These are phyloP conservation scores for Pelecanoides urinatrix DNA, from an alignment of 2,113 vertebrate genomes.

Conservation along the genomic window DNA sequence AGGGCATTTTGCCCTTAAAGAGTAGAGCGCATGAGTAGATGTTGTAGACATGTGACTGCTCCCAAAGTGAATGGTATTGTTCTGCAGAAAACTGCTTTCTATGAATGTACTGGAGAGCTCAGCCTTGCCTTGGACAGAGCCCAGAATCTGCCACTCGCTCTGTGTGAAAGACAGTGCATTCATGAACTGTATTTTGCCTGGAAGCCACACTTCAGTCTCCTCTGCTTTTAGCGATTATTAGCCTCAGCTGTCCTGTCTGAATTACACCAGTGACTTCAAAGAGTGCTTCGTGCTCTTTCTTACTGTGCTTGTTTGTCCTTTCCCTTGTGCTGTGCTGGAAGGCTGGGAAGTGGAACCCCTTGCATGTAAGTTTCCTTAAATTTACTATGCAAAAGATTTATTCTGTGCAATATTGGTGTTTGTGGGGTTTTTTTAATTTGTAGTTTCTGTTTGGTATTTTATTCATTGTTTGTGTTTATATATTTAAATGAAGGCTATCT, in stretches of 20 bases:
- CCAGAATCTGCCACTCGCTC: not conserved
- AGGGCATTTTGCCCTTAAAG: not conserved
- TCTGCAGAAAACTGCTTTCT: not conserved
- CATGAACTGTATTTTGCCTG: not conserved
- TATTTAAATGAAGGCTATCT: not conserved
- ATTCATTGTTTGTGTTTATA: not conserved
- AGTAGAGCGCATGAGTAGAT: not conserved
- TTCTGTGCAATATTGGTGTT: not conserved
- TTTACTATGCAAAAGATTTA: not conserved
- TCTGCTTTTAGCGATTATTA: not conserved
- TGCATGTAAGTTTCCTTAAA: conserved; percentile 88
- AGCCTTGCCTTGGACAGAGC: not conserved
- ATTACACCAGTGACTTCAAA: conserved; percentile 34
- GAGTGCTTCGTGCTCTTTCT: conserved; percentile 54
- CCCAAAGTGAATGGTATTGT: not conserved
- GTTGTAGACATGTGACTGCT: not conserved
- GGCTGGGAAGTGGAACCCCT: conserved; percentile 97
- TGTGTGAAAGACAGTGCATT: not conserved
- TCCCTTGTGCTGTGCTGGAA: conserved; percentile 77
- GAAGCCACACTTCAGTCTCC: not conserved
- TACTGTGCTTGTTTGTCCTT: conserved; percentile 72
- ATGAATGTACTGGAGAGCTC: not conserved
- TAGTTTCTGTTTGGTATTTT: not conserved
- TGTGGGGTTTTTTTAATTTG: not conserved
- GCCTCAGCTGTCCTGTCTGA: not conserved